phyloP scores from a whole-genome alignment of 1,140 invertebrate genomes.

The Cyclina sinensis region DNA sequence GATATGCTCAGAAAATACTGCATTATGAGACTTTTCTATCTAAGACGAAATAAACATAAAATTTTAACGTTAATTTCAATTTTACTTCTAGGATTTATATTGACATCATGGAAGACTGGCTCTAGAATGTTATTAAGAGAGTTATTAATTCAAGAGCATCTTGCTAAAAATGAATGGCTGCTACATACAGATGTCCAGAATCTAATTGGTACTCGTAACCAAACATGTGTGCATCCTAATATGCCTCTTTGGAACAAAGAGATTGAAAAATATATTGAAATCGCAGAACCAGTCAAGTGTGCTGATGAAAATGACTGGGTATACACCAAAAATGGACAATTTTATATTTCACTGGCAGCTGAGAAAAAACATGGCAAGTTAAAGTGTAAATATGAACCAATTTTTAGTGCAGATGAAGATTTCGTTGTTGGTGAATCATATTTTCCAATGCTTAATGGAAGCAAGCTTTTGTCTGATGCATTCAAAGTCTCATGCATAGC shows the following conservation, averaged over 20 bases:
- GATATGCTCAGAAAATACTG: too few species aligned
- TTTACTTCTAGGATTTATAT: too few species aligned
- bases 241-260: slow-evolving; percentile 90
- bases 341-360: slow-evolving; percentile 72
- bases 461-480: slow-evolving; percentile 77
- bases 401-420: slow-evolving; percentile 69
- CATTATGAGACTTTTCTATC: too few species aligned
- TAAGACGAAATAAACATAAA: too few species aligned
- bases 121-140: background rate
- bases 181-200: background rate
- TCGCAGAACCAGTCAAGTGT: slow-evolving; percentile 89
- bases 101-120: too few species aligned
- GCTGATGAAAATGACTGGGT: slow-evolving; percentile 86
- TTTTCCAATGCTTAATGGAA: slow-evolving; percentile 75
- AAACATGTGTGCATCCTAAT: slow-evolving; percentile 89
- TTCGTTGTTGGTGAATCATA: slow-evolving; percentile 64
- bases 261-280: slow-evolving; percentile 90
- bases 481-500: slow-evolving; percentile 81
- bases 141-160: background rate
- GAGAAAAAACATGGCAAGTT: slow-evolving; percentile 78
- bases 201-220: background rate
- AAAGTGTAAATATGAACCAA: slow-evolving; percentile 77
- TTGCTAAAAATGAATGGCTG: background rate
- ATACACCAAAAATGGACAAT: slow-evolving; percentile 77
- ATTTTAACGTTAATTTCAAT: too few species aligned